A percentile compares a stretch with the other conserved stretches of the same genome.
Evolutionary conservation across 2,113 vertebrate species (phyloP).

Genomic region (Phoxinus phoxinus): DNA sequence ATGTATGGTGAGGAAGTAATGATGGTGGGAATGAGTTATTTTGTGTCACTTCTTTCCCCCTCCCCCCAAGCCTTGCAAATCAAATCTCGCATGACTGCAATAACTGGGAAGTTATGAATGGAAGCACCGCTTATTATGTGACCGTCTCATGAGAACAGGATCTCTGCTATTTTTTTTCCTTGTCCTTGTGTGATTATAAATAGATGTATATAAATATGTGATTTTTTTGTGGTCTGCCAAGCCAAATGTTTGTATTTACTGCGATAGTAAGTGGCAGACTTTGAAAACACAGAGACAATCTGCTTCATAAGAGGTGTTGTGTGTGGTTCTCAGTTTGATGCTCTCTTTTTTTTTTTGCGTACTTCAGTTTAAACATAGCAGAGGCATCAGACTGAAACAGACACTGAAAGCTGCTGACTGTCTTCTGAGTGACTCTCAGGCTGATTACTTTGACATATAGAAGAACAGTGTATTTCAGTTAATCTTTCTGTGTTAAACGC

Average conservation of each 20-base stretch:
- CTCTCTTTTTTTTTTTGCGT: neutral
- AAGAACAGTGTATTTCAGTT: neutral
- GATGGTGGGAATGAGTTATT: conserved; percentile 4
- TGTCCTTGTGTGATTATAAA: conserved; percentile 33
- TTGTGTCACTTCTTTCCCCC: neutral
- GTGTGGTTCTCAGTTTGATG: neutral
- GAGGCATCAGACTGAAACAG: neutral
- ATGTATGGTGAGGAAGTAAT: conserved; percentile 29
- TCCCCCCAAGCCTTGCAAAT: conserved; percentile 6
- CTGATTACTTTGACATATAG: conserved; percentile 7
- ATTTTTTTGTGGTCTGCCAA: conserved; percentile 1
- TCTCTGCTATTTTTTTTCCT: neutral
- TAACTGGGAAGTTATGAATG: conserved; percentile 6
- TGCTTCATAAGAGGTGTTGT: neutral
- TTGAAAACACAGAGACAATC: neutral
- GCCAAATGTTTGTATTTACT: conserved; percentile 22
- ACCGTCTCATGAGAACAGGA: neutral
- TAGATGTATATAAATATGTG: conserved; percentile 30
- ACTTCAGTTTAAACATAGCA: neutral
- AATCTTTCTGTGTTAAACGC: conserved; percentile 6
- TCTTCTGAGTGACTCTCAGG: conserved; percentile 6
- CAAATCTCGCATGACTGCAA: conserved; percentile 12
- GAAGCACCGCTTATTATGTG: neutral
- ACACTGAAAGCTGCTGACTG: conserved; percentile 10
- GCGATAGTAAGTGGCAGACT: neutral